Evolutionary conservation across 2,113 vertebrate species (phyloP).

Genomic region (Sylvilagus bachmani): DNA sequence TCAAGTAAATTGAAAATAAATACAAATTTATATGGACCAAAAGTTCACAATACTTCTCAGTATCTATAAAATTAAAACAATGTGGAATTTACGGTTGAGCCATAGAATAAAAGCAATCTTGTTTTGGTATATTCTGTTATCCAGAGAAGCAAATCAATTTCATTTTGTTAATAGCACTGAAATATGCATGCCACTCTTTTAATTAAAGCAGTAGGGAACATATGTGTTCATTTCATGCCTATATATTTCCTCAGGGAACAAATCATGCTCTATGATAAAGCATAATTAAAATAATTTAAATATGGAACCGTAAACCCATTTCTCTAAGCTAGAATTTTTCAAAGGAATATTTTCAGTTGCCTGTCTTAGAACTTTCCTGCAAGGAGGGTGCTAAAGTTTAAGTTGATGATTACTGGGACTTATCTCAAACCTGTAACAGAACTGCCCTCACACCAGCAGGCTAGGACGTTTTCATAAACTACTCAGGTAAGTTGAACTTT

Average conservation of each 20-base stretch:
- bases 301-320: slow-evolving; percentile 83
- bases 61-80: slow-evolving; percentile 11
- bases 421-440: neutral
- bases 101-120: slow-evolving; percentile 73
- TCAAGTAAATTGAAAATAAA: no score
- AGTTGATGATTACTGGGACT: slow-evolving; percentile 19
- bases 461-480: neutral
- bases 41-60: neutral
- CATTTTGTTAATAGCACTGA: slow-evolving; percentile 86
- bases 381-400: neutral
- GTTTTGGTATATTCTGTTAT: slow-evolving; percentile 87
- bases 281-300: slow-evolving; percentile 89
- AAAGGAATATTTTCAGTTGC: slow-evolving; percentile 36
- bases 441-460: neutral
- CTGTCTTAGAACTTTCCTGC: neutral
- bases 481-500: neutral
- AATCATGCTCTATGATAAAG: slow-evolving; percentile 87
- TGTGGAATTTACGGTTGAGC: slow-evolving; percentile 80
- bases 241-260: slow-evolving; percentile 84
- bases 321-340: slow-evolving; percentile 52
- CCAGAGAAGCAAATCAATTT: slow-evolving; percentile 89
- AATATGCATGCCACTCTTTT: slow-evolving; percentile 89
- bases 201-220: slow-evolving; percentile 89
- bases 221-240: slow-evolving; percentile 86
- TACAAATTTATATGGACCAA: no score